A percentile compares a stretch with the other conserved stretches of the same genome.
These are phyloP conservation scores for Lethocerus indicus DNA, from an alignment of 1,140 invertebrate genomes.

Conservation along the genomic window DNA sequence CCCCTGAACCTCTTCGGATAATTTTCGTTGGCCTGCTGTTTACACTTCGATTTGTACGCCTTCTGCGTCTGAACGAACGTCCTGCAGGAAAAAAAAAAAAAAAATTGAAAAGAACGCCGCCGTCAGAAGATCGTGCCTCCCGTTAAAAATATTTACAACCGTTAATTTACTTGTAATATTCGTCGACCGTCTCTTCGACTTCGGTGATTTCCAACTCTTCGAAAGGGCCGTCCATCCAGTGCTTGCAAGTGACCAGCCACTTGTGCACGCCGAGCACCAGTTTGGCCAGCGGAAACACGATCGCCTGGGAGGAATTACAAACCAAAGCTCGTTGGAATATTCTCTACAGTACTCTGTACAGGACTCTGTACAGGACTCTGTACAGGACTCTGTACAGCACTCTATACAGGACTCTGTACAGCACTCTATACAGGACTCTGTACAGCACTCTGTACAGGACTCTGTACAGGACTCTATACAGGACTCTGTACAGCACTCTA, in stretches of 20 bases:
- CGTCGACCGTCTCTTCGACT: slow-evolving; percentile 53
- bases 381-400: too few relatives aligned
- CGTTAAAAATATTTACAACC: not conserved
- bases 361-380: too few relatives aligned
- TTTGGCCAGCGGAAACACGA: slow-evolving; percentile 46
- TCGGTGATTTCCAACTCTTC: slow-evolving; percentile 54
- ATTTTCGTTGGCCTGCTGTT: slow-evolving; percentile 49
- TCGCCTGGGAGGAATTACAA: slow-evolving; percentile 19
- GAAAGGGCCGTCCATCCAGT: slow-evolving; percentile 84
- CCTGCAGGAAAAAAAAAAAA: slow-evolving; percentile 19
- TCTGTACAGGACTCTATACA: too few relatives aligned
- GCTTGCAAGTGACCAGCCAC: slow-evolving; percentile 65
- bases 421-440: too few relatives aligned
- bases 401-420: too few relatives aligned
- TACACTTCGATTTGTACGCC: slow-evolving; percentile 59
- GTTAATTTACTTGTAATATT: slow-evolving; percentile 36
- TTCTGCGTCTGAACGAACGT: slow-evolving; percentile 65
- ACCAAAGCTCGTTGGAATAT: not conserved
- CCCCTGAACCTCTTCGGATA: slow-evolving; percentile 42
- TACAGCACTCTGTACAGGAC: too few relatives aligned
- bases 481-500: too few relatives aligned
- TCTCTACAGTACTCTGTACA: too few relatives aligned
- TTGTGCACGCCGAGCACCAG: slow-evolving; percentile 41
- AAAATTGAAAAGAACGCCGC: not conserved
- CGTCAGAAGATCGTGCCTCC: not conserved